Evolutionary conservation across 2,888 invertebrate species (phyloP).

Genomic region (Byasa hedistus): DNA sequence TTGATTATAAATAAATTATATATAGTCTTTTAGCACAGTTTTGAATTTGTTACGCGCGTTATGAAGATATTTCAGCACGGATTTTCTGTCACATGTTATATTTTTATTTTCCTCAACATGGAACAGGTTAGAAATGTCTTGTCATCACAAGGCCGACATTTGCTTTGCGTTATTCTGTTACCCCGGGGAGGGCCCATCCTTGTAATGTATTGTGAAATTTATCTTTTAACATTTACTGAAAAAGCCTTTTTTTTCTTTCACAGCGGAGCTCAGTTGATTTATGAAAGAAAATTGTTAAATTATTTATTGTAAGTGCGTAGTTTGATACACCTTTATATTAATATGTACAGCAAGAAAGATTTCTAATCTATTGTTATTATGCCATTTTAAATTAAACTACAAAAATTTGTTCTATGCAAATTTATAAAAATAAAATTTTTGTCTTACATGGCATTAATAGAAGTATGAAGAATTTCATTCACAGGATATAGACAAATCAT

Average conservation of each 20-base stretch:
- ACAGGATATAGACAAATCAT: too few relatives aligned
- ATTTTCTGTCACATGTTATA: conserved; percentile 7
- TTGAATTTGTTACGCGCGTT: background rate
- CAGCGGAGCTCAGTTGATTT: background rate
- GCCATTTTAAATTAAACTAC: too few relatives aligned
- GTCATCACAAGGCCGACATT: background rate
- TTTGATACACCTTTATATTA: too few relatives aligned
- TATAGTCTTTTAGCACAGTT: background rate
- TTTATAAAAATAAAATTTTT: too few relatives aligned
- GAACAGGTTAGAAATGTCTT: background rate
- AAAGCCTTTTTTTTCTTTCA: background rate
- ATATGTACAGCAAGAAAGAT: too few relatives aligned
- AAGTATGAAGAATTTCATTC: too few relatives aligned
- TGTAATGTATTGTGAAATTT: background rate
- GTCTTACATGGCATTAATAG: too few relatives aligned
- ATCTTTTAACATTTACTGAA: background rate
- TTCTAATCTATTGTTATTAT: too few relatives aligned
- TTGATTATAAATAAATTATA: too few relatives aligned
- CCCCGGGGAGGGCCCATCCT: background rate
- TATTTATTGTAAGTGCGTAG: too few relatives aligned
- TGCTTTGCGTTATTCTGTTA: conserved; percentile 1
- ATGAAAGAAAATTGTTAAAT: background rate
- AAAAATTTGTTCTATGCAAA: too few relatives aligned
- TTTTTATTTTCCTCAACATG: conserved; percentile 7
- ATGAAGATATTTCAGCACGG: background rate